Evolutionary conservation across 2,797 vertebrate genomes (phyloP).

Genomic region (Selene dorsalis): DNA sequence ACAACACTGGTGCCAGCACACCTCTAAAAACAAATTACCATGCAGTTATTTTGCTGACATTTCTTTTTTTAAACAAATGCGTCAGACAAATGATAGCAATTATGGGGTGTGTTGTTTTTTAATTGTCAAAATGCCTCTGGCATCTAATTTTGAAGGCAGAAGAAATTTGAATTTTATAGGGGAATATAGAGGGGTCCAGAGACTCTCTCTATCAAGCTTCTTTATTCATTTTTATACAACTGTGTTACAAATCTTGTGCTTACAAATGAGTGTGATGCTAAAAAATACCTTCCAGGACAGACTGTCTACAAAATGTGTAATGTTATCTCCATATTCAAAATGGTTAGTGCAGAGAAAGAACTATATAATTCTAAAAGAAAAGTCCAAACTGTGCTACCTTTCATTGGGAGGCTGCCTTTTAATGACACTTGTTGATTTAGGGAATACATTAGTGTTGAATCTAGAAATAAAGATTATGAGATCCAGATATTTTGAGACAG

Average conservation of each 20-base stretch:
- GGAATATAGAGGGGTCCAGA: not conserved
- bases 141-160: conserved; percentile 7
- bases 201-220: not conserved
- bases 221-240: not conserved
- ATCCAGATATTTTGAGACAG: not conserved
- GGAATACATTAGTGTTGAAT: not conserved
- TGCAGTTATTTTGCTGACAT: not conserved
- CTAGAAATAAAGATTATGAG: not conserved
- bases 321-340: not conserved
- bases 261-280: not conserved
- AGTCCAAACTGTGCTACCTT: too few species aligned
- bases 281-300: not conserved
- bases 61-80: conserved; percentile 14
- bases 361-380: not conserved
- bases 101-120: not conserved
- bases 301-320: not conserved
- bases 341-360: not conserved
- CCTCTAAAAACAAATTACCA: conserved; percentile 21
- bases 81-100: conserved; percentile 6
- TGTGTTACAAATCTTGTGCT: too few species aligned
- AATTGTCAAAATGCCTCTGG: not conserved
- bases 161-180: not conserved
- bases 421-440: too few species aligned
- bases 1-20: conserved; percentile 26
- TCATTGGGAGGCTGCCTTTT: too few species aligned